Evolutionary conservation across 2,888 invertebrate genomes (phyloP), one percentile per base, ranked within the genome.

Genomic region (Nephrocerus scutellatus): DNA sequence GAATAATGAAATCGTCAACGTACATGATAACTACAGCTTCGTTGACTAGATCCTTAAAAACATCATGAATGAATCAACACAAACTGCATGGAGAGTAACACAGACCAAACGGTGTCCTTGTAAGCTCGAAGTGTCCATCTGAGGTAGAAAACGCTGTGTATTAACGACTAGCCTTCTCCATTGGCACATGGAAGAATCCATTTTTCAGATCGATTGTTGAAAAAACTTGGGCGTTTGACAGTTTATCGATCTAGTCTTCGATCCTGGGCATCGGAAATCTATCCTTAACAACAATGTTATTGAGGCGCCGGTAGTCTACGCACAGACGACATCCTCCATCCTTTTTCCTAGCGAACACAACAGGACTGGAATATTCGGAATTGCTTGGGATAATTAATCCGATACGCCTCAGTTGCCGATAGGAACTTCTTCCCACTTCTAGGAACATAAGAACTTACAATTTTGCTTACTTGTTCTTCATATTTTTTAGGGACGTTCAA

Each of bases 1-100:
- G 35, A 26, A 35, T 35, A 26, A 35, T 35, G 15, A 35, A 14
- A 19, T 35, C 35, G 15, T 35, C 35, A 10, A 35, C 16, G 16
- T 35, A 35, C 10, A 13, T n/a, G 3, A 36, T 19, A 2, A 29
- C 21, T 6, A 30, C 12, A 6, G 12, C 10, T n/a, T 22, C 10
- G 5, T 15, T 14, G 3, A 30, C 15, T 4, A 37, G 13, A 21
- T 29, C 30, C 4, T 15, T 16, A 22, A 37, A 37, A 7, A 37
- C 19, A n/a, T 9, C 12, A 13, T 16, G 12, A 8, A 37, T 13
- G 4, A 24, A 29, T 8, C 29, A 14, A 19, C 21, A 20, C 6
- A 36, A 36, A 28, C 19, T 15, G 10, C 20, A 20, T 19, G 36
- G 28, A 4, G 28, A 28, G 28, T 36, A 28, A 20, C 20, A 21